Evolutionary conservation across 2,113 vertebrate species (phyloP).

Genomic region (Limanda limanda): DNA sequence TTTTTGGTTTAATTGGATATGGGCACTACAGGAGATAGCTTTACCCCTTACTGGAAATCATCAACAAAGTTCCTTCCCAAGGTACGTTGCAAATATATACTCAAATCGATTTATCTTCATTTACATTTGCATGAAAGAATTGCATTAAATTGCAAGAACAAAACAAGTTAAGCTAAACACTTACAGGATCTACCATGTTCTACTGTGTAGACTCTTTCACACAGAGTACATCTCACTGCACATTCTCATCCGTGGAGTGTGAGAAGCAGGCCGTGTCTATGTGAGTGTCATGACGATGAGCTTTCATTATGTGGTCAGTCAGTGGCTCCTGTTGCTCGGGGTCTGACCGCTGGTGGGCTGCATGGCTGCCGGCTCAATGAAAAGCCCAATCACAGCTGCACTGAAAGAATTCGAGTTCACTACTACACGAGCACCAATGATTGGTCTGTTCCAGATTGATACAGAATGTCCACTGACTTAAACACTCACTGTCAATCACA

Average conservation of each 20-base stretch:
- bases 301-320: constrained; percentile 34
- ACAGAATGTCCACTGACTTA: constrained; percentile 55
- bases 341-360: constrained; percentile 24
- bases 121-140: too few relatives aligned
- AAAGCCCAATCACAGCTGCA: constrained; percentile 37
- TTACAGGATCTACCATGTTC: too few relatives aligned
- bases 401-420: constrained; percentile 44
- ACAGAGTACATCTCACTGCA: background rate
- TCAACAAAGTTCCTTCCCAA: too few relatives aligned
- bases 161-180: too few relatives aligned
- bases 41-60: too few relatives aligned
- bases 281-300: constrained; percentile 32
- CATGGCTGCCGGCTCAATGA: constrained; percentile 51
- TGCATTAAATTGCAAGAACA: too few relatives aligned
- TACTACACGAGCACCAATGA: constrained; percentile 15
- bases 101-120: too few relatives aligned
- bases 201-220: too few relatives aligned
- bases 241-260: background rate
- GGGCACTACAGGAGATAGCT: too few relatives aligned
- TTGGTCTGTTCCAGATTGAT: constrained; percentile 32
- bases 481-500: constrained; percentile 45
- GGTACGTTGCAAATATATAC: too few relatives aligned
- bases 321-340: constrained; percentile 28
- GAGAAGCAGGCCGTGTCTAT: constrained; percentile 14
- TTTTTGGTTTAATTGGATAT: too few relatives aligned